Conservation (phyloP, 2,797 vertebrate genomes). For the Mergus octosetaceus region DNA sequence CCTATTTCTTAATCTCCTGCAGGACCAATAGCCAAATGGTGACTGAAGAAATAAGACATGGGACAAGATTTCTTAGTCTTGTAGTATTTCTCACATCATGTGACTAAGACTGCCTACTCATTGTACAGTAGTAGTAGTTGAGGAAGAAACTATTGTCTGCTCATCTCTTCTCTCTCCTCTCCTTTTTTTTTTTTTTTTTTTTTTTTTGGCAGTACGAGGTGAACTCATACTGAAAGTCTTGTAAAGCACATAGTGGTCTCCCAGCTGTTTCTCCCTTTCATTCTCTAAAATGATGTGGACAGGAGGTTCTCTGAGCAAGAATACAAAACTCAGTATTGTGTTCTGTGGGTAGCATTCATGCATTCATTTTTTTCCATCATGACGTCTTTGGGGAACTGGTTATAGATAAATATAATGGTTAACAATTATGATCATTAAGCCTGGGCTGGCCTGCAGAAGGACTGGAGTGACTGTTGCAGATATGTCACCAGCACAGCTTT, state of each 20-base stretch:
- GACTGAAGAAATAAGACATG: fast-evolving
- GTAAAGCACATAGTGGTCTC: fast-evolving
- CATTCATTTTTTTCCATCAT: background rate
- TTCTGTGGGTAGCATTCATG: background rate
- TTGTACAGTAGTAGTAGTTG: fast-evolving
- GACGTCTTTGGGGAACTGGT: background rate
- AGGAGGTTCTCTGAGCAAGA: background rate
- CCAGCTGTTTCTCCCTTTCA: background rate
- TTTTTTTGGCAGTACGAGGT: background rate
- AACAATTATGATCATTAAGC: background rate
- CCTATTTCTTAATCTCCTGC: background rate
- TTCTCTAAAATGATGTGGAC: background rate
- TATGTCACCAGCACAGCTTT: background rate
- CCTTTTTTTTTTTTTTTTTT: too few relatives aligned
- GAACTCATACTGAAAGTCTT: background rate
- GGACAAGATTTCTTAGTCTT: background rate
- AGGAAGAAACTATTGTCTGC: background rate
- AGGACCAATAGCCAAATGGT: background rate
- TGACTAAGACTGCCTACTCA: background rate
- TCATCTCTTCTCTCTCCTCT: background rate
- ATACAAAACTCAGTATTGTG: fast-evolving
- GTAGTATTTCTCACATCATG: background rate
- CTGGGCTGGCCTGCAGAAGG: background rate
- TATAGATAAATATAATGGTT: background rate
- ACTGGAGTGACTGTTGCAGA: background rate